phyloP scores from a whole-genome alignment of 2,113 vertebrate genomes.

The Heloderma charlesbogerti region DNA sequence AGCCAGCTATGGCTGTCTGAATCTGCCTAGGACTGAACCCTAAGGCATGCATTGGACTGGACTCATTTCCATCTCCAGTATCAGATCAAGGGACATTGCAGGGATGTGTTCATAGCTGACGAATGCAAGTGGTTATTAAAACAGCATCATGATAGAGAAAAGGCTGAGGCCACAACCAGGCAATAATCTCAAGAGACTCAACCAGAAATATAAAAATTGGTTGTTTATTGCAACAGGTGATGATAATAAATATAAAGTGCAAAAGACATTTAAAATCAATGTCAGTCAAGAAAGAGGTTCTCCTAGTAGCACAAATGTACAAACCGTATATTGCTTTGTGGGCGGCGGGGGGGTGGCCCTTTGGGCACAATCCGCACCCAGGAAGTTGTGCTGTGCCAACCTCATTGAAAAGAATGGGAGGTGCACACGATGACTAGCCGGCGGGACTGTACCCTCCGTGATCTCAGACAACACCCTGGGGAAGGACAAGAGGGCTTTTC shows the following conservation, averaged over 20 bases:
- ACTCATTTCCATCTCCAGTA: background rate
- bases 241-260: conserved; percentile 76
- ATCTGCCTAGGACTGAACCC: too few species aligned
- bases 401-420: background rate
- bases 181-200: background rate
- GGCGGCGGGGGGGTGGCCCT: too few species aligned
- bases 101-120: background rate
- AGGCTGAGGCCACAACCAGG: background rate
- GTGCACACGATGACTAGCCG: background rate
- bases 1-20: too few species aligned
- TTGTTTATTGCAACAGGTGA: conserved; percentile 61
- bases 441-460: background rate
- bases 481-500: background rate
- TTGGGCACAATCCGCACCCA: background rate
- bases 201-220: conserved; percentile 6
- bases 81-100: too few species aligned
- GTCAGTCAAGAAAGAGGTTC: conserved; percentile 54
- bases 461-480: background rate
- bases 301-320: background rate
- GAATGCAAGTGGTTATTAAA: background rate
- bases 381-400: background rate
- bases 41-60: too few species aligned
- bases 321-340: background rate
- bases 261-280: conserved; percentile 46
- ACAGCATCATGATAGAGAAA: background rate